Base-by-base conservation (phyloP, 2,113 vertebrate genomes). In the Forbesichthys papilliferus region DNA sequence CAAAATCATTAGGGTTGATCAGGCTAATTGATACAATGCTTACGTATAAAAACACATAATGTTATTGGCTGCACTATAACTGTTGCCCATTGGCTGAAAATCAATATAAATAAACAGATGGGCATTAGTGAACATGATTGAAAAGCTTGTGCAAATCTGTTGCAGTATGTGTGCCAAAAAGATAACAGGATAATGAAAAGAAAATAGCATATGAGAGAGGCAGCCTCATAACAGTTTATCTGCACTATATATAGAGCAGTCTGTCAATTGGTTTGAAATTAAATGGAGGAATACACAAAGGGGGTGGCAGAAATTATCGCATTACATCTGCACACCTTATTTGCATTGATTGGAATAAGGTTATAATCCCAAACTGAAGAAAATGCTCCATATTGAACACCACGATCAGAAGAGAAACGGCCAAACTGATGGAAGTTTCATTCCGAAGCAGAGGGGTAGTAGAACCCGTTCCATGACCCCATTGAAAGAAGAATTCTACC, bases 211-310 rank as follows among this genome's bases (percentile, higher is more conserved):
- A 11, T 34, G 48, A 52, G 48, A 34, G 62, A 13, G 11, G 42
- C 20, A n/a, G 63, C 9, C 60, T 68, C 66, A 49, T 77, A 73
- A 57, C 18, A 0, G 69, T 11, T 9, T 53, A 49, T 48, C 20
- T 3, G 1, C 18, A 61, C 54, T 33, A 27, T 66, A 78, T 60
- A 12, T 14, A n/a, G 63, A 71, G 20, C 64, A 84, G 73, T 78
- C 55, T 71, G 84, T 86, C 80, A 89, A 81, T 90, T 88, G 86
- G 69, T 3, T 4, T 74, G 74, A 49, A 56, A 79, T 70, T 65
- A 79, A 87, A 77, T 66, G 59, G 48, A 55, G 9, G 48, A 65
- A 57, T 10, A 59, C 64, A 63, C 56, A 20, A 73, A 34, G 68
- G 51, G 69, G 73, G 75, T 46, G 48, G 78, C 53, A 67, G 59